Evolutionary conservation across 2,888 invertebrate genomes (phyloP), one percentile per base, ranked within the genome.

Genomic region (Anoplius nigerrimus): DNA sequence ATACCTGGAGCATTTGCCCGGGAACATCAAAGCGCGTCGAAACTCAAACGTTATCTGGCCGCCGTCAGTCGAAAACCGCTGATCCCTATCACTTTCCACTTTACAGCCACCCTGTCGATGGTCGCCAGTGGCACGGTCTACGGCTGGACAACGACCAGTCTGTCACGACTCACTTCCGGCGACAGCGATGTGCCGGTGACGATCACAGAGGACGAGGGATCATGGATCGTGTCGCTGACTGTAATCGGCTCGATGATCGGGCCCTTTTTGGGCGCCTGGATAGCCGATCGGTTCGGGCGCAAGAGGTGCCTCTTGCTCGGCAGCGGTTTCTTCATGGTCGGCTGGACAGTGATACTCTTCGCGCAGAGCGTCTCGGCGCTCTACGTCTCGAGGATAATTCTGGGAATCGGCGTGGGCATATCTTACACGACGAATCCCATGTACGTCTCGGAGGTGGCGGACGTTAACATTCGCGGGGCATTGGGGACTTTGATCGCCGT

Each of bases 381-480:
- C 0, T 88, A 88, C 76, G 53, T 80, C 0, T 78, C 88, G 0
- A 80, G 88, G 13, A 62, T 87, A 3, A 82, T 86, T 8, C 74
- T 86, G 3, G 88, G 88, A 0, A 66, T 88, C 8, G 88, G 88
- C 0, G 86, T 88, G 2, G 88, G 88, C 0, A 84, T 88, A 59
- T 85, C 88, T 0, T 88, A 88, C 72, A 87, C 87, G 8, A 81
- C 84, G 2, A 88, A 86, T 62, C 88, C 88, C 0, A 87, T 88
- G 85, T 89, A 87, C 79, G 84, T 88, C 2, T 88, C 88, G 0
- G 88, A 89, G 65, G 84, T 89, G 0, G 87, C 88, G 0, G 88
- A 88, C 58, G 80, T 84, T 4, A 83, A 81, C 34, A 87, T 89
- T 13, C 83, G 89, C 6, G 88, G 89, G 0, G 86, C 88, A 0